Conservation (phyloP, 2,888 invertebrate species). For the Diabrotica balteata region DNA sequence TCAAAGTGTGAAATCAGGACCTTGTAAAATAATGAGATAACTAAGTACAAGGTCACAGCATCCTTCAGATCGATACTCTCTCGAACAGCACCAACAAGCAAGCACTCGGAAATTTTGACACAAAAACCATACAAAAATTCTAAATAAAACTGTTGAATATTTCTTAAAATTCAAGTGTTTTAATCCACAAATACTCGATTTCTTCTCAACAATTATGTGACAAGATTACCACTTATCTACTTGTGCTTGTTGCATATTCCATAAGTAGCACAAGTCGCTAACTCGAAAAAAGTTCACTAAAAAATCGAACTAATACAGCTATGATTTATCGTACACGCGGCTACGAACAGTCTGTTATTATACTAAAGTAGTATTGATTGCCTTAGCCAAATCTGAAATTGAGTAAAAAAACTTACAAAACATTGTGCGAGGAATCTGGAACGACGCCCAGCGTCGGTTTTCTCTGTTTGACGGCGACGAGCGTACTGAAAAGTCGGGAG, state of each 20-base stretch:
- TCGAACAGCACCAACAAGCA: constrained; percentile 1
- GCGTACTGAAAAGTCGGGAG: constrained; percentile 25
- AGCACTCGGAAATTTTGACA: not conserved
- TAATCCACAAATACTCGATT: too few relatives aligned
- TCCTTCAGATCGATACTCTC: constrained; percentile 37
- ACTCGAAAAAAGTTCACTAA: not conserved
- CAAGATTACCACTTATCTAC: not conserved
- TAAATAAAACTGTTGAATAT: too few relatives aligned
- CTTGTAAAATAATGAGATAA: constrained; percentile 25
- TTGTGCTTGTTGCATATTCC: constrained; percentile 15
- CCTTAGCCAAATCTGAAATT: constrained; percentile 9
- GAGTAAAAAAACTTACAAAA: constrained; percentile 44
- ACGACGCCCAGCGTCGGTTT: constrained; percentile 37
- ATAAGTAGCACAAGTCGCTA: not conserved
- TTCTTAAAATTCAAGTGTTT: too few relatives aligned
- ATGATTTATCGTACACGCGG: not conserved
- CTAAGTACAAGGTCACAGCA: constrained; percentile 52
- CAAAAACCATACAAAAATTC: not conserved
- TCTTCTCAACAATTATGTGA: not conserved
- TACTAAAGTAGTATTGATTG: constrained; percentile 5
- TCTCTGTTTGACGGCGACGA: constrained; percentile 25
- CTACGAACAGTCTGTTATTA: not conserved
- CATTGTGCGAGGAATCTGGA: constrained; percentile 33
- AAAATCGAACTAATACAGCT: not conserved
- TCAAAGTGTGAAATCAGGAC: constrained; percentile 6